Base-by-base conservation (phyloP, 2,113 vertebrate species). In the Callorhinus ursinus region DNA sequence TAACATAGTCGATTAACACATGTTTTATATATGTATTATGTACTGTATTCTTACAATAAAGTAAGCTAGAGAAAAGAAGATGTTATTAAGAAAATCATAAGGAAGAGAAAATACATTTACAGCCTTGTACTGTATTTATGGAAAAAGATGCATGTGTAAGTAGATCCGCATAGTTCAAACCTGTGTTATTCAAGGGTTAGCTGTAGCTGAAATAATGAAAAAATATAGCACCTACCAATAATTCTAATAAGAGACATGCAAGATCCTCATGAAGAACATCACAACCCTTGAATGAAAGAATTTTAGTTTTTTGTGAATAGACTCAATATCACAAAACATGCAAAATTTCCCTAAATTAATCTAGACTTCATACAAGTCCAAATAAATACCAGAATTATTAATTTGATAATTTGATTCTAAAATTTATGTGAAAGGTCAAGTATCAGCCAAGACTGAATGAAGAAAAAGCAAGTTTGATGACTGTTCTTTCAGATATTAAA, bases 401-500 rank as follows among this genome's bases (percentile, higher is more conserved):
- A 81, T 49, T 88, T 97, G 42, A 94, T 13, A 90, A 57, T 90
- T 4, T 4, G 22, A 69, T 63, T 74, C 39, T 80, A 90, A 93
- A 93, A 90, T 31, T 77, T 92, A 55, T 76, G n/a, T 46, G 26
- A 83, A 94, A 95, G 72, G 46, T 72, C 46, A 91, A 92, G 10
- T 92, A 53, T 42, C 11, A 84, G 67, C 10, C 46, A 96, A 96
- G 77, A 91, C 10, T 83, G 49, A 95, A 88, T 76, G 28, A 84
- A 57, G 61, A 61, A 39, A 59, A 80, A 69, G n/a, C 7, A 72
- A 33, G 36, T 0, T 81, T 42, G 61, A 77, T 88, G 53, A 83
- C n/a, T 80, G 77, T 36, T 87, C 63, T 94, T 96, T 18, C 22
- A 90, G 67, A 92, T 86, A 22, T n/a, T 88, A 76, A 76, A 7